Evolutionary conservation across 2,888 invertebrate genomes (phyloP).

Genomic region (Cosmia pyralina): DNA sequence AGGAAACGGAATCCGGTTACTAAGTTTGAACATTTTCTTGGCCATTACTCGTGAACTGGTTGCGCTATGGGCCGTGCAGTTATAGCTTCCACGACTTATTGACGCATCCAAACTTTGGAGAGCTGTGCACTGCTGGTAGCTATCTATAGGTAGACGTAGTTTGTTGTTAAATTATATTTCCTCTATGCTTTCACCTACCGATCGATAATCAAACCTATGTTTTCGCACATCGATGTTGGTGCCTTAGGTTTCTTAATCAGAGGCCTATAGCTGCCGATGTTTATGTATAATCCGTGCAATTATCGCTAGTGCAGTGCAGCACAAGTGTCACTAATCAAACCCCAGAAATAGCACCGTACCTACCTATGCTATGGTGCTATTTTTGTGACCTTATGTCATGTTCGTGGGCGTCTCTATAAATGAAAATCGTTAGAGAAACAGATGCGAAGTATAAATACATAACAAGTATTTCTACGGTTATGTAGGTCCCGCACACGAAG

Average conservation of each 20-base stretch:
- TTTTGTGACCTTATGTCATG: background rate
- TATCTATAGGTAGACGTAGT: background rate
- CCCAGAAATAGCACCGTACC: background rate
- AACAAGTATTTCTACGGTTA: conserved; percentile 11
- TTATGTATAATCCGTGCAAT: background rate
- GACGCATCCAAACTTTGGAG: conserved; percentile 73
- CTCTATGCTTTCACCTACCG: conserved; percentile 1
- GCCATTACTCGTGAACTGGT: conserved; percentile 74
- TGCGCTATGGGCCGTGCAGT: conserved; percentile 80
- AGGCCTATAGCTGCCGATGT: background rate
- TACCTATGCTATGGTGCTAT: background rate
- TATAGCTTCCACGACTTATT: conserved; percentile 81
- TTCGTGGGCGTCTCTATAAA: background rate
- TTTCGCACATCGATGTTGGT: conserved; percentile 1
- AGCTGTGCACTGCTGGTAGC: conserved; percentile 27
- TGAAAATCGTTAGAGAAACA: conserved; percentile 13
- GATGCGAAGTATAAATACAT: conserved; percentile 30
- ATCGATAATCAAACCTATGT: background rate
- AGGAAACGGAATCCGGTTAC: conserved; percentile 79
- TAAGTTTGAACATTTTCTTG: conserved; percentile 80
- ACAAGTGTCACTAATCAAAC: background rate
- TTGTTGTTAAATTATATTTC: conserved; percentile 21
- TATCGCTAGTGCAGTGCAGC: background rate
- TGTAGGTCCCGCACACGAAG: conserved; percentile 21
- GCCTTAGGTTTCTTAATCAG: background rate